Evolutionary conservation across 2,113 vertebrate genomes (phyloP).

Genomic region (Phyllostomus discolor): DNA sequence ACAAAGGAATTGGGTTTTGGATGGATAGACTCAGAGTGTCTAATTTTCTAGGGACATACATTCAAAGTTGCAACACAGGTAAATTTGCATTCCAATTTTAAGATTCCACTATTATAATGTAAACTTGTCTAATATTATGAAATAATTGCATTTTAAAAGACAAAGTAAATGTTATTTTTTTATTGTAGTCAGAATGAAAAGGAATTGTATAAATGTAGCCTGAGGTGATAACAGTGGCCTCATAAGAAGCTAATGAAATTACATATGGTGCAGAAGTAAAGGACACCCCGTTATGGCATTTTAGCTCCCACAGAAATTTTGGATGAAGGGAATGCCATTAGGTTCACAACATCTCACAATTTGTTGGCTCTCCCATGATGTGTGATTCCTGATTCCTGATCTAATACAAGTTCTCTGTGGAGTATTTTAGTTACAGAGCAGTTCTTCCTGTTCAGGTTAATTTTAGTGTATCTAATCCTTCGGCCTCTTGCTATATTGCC

Average conservation of each 20-base stretch:
- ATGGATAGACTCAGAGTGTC: not conserved
- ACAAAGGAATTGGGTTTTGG: not conserved
- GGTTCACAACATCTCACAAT: not conserved
- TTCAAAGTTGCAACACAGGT: not conserved
- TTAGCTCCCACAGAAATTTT: conserved; percentile 22
- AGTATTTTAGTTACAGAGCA: conserved; percentile 5
- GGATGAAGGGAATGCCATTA: conserved; percentile 23
- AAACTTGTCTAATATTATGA: not conserved
- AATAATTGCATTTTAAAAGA: not conserved
- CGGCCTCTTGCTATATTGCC: not conserved
- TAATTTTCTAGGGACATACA: not conserved
- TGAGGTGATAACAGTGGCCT: not conserved
- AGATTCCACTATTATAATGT: not conserved
- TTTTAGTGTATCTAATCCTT: not conserved
- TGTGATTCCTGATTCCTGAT: not conserved
- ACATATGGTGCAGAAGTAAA: not conserved
- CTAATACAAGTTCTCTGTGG: not conserved
- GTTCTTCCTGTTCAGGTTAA: not conserved
- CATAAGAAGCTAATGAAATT: conserved; percentile 14
- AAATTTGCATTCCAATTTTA: conserved; percentile 11
- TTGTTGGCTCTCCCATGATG: not conserved
- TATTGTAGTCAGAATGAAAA: not conserved
- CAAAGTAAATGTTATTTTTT: conserved; percentile 14
- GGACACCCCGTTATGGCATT: not conserved
- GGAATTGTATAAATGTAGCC: not conserved